Evolutionary conservation across 2,888 invertebrate genomes (phyloP), one percentile per base, ranked within the genome.

Genomic region (Teleogryllus oceanicus): DNA sequence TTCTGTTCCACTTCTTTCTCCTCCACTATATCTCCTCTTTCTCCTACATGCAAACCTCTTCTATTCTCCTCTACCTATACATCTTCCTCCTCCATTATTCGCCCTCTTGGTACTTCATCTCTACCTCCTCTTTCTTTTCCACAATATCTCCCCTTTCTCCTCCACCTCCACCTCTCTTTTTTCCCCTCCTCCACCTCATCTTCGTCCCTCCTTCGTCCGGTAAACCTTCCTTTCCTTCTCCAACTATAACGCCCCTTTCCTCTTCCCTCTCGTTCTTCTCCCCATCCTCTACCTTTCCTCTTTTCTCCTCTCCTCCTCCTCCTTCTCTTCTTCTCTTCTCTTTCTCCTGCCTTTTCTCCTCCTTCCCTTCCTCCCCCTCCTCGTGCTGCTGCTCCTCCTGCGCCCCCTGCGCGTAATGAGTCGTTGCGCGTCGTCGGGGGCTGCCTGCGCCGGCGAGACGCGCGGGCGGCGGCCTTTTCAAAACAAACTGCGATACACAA

Each of bases 401-500:
- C 5, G 2, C 37, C 37, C 8, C 37, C 8, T 37, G 37, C 37
- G 37, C 5, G 37, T 37, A 37, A 37, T 37, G 37, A 37, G 37
- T 37, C 37, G 37, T 37, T 62, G n/a, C 62, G n/a, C 62, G 62
- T n/a, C 62, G n/a, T 62, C 62, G 62, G n/a, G 62, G 62, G 62
- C 16, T n/a, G 62, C n/a, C 62, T 37, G 37, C 37, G 62, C 13
- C 13, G 62, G 13, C 13, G n/a, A 62, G 62, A 62, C n/a, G 62
- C 3, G 37, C 37, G 37, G 62, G 62, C 62, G 62, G 62, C 62
- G 62, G 62, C 62, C 62, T 62, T 62, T 62, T 62, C 62, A 62
- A 62, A 62, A 62, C 62, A 62, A 62, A 62, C 62, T 62, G 62
- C 62, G 62, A 62, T 62, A 62, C 62, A 62, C 62, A 62, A 62